Percentiles rank a stretch among this genome's conserved stretches.
Evolutionary conservation across 2,113 vertebrate species (phyloP).

Genomic region (Coptodon bakossiorum): DNA sequence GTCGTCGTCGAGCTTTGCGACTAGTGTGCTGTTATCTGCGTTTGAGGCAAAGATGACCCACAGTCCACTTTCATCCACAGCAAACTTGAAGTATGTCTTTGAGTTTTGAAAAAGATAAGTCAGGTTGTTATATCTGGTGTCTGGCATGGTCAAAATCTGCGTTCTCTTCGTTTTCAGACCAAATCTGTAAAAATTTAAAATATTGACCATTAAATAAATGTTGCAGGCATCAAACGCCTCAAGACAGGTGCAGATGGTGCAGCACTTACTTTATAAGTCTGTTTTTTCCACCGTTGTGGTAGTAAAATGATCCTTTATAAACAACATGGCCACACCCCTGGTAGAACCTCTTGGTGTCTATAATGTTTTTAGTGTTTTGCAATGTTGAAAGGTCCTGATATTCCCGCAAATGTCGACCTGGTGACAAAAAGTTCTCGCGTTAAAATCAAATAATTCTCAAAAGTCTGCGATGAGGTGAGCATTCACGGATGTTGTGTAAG

Average conservation of each 20-base stretch:
- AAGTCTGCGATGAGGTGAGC: background rate
- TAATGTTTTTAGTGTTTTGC: conserved; percentile 52
- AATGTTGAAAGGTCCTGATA: conserved; percentile 67
- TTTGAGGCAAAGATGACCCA: conserved; percentile 86
- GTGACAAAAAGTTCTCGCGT: background rate
- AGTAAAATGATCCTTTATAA: conserved; percentile 80
- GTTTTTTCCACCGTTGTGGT: conserved; percentile 79
- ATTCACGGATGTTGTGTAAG: background rate
- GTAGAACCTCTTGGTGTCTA: conserved; percentile 71
- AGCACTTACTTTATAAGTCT: conserved; percentile 77
- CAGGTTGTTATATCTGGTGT: conserved; percentile 76
- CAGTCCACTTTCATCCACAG: conserved; percentile 82
- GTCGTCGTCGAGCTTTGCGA: conserved; percentile 74
- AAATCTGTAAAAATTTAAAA: conserved; percentile 62
- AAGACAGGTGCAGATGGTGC: background rate
- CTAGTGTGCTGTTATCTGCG: conserved; percentile 70
- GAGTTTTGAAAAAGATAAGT: conserved; percentile 85
- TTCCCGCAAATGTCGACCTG: conserved; percentile 77
- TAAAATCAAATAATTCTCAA: background rate
- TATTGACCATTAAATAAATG: background rate
- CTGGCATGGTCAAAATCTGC: conserved; percentile 62
- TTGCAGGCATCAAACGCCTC: background rate
- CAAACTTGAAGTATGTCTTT: conserved; percentile 89
- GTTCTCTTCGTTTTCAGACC: conserved; percentile 65
- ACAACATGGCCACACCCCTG: conserved; percentile 84